Percentiles rank a stretch among this genome's conserved stretches.
Evolutionary conservation across 2,888 invertebrate genomes (phyloP).

Genomic region (Himalopsyche anomala): DNA sequence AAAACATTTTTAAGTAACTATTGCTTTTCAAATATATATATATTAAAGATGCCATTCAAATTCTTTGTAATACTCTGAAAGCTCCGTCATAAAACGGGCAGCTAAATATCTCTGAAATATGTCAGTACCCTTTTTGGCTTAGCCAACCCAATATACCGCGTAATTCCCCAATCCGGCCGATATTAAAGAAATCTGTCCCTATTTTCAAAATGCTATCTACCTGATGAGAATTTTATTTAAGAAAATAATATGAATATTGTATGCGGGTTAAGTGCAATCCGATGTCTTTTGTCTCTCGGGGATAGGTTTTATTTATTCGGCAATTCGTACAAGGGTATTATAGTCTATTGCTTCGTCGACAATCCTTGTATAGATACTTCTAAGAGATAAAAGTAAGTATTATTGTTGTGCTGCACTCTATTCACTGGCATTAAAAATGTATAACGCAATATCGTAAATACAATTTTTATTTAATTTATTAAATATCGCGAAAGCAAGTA

Average conservation of each 20-base stretch:
- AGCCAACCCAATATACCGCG: neutral
- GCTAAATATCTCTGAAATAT: neutral
- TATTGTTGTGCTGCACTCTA: no score
- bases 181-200: neutral
- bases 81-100: neutral
- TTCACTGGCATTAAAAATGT: no score
- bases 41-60: no score
- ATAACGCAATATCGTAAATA: no score
- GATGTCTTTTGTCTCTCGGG: constrained; percentile 50
- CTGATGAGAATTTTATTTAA: constrained; percentile 25
- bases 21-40: no score
- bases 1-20: no score
- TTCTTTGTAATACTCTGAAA: neutral
- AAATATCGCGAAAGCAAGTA: no score
- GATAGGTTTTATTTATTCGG: constrained; percentile 50
- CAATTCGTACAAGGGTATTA: constrained; percentile 1
- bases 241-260: constrained; percentile 44
- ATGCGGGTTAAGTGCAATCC: constrained; percentile 48
- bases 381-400: no score
- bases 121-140: neutral
- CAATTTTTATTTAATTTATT: no score
- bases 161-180: neutral
- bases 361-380: no score
- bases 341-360: no score
- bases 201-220: neutral